Base-by-base conservation (phyloP, 2,797 vertebrate genomes). In the Benthosema pterotum region DNA sequence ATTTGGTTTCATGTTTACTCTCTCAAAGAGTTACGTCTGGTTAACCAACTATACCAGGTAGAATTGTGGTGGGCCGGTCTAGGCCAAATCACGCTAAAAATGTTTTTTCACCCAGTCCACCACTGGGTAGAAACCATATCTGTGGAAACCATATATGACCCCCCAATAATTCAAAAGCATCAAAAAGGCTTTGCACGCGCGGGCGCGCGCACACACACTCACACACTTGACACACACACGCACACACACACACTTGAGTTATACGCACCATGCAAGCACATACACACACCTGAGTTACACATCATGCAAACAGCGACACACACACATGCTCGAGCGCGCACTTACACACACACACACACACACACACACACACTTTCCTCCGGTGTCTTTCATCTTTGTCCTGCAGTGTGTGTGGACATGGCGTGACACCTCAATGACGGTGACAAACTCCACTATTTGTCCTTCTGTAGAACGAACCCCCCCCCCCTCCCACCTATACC, bases 371-470 rank as follows among this genome's bases (percentile, higher is more conserved):
- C 11, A 13, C 46, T 22, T 15, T 14, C 16, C 38, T 28, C 4
- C 67, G 65, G 66, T 57, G 60, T 54, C 81, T 84, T 91, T 84
- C 78, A 88, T 90, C 88, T 89, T 80, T 87, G 87, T 87, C 86
- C 82, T 66, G 74, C 78, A 71, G 84, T 75, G 67, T 75, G 67
- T 17, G 63, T 77, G 85, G 85, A 87, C 86, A 86, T 82, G 67
- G 74, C 73, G 76, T 76, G 83, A 79, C 32, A 72, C 75, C 79
- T 80, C 72, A n/a, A 57, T 83, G 89, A 90, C 87, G 69, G 88
- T 91, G 88, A 91, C 86, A 89, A 88, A 91, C 32, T 38, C 84
- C 82, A 60, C 77, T 69, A 55, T 60, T 79, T 75, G 79, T 86
- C 82, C 86, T 88, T 86, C 87, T 87, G 83, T 38, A 38, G 32